Base-by-base conservation (phyloP, 92 coral and sea anemone species). In the Porites cylindrica region DNA sequence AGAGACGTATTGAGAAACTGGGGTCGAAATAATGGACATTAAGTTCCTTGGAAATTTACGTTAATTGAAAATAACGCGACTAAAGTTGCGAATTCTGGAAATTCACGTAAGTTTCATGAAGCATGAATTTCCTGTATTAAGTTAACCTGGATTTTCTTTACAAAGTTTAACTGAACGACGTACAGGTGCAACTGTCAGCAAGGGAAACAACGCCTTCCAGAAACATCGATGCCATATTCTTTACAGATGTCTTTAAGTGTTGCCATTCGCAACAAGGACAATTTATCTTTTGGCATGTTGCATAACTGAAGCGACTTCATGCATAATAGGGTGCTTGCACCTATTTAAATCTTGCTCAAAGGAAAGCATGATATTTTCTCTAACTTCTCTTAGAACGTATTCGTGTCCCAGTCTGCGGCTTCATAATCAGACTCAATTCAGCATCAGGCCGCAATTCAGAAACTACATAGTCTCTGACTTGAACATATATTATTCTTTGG, bases 391-490 rank as follows among this genome's bases (percentile, higher is more conserved):
- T 54, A 54, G 1, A 54, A 0, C 14, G 14, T 54, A 10, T 54
- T 53, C 67, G 19, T 1, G 1, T 76, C n/a, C n/a, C n/a, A n/a
- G n/a, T 26, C 53, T 2, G 7, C 51, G 5, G 69, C 68, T 12
- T 76, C 20, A 76, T 58, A 58, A 58, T 76, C 81, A 7, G 69
- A 76, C 24, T 6, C 26, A n/a, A n/a, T n/a, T n/a, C n/a, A n/a
- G n/a, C n/a, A n/a, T n/a, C n/a, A n/a, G n/a, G n/a, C n/a, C n/a
- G 32, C 32, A 29, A 29, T 29, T 29, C 32, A 29, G 32, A 29
- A 29, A 29, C 32, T 29, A 2, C 0, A 29, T 38, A 38, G 47
- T 38, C 47, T 38, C 47, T 38, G 47, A 38, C 47, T 38, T 38
- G 47, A 4, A 0, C 47, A 38, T 38, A 38, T 38, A 38, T 38